Evolutionary conservation across 2,888 invertebrate genomes (phyloP).

Genomic region (Chrysina gloriosa): DNA sequence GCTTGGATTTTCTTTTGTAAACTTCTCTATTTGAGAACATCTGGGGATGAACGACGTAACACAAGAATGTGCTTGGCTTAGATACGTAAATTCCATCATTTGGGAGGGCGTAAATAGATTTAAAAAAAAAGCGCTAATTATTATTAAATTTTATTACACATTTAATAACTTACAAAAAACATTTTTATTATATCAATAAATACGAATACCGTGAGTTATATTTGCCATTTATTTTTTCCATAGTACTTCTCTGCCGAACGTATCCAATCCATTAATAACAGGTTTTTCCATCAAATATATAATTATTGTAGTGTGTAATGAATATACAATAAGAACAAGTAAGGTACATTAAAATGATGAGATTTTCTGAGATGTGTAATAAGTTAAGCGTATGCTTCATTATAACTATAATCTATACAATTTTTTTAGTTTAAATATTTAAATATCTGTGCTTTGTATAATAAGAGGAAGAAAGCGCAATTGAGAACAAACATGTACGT

Average conservation of each 20-base stretch:
- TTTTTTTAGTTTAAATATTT: conserved; percentile 1
- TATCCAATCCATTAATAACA: conserved; percentile 11
- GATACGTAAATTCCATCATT: too few species aligned
- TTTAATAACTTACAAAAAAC: conserved; percentile 25
- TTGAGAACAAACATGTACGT: conserved; percentile 27
- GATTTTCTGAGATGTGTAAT: conserved; percentile 33
- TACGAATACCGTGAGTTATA: neutral
- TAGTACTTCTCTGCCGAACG: neutral
- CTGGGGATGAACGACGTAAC: too few species aligned
- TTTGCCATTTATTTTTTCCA: neutral
- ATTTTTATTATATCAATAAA: conserved; percentile 26
- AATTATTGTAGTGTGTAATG: conserved; percentile 3
- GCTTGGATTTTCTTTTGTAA: too few species aligned
- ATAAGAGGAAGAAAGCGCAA: conserved; percentile 12
- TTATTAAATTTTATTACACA: conserved; percentile 36
- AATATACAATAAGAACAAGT: neutral
- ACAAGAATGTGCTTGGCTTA: too few species aligned
- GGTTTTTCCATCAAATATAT: neutral
- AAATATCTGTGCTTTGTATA: neutral
- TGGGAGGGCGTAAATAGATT: neutral
- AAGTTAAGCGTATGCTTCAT: conserved; percentile 31
- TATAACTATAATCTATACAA: conserved; percentile 12
- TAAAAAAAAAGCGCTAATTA: neutral
- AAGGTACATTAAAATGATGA: conserved; percentile 5
- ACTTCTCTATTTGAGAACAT: too few species aligned